Conservation (phyloP, 2,113 vertebrate genomes). For the Elephantulus edwardii region DNA sequence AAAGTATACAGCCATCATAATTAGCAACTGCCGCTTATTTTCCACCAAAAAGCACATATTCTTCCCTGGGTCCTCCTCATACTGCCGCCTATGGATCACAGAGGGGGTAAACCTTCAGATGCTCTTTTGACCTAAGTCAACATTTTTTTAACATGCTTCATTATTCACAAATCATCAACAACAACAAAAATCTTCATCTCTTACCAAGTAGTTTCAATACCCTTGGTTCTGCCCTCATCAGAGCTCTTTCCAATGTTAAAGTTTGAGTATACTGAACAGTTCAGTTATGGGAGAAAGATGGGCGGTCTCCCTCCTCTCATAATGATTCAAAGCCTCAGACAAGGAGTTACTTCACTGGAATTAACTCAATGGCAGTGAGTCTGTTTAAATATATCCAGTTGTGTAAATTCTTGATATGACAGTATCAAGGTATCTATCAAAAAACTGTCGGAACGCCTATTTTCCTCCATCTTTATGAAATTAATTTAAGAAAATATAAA, state of each 20-base stretch:
- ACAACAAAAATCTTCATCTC: neutral
- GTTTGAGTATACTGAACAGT: no score
- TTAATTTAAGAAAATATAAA: neutral
- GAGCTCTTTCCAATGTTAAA: neutral
- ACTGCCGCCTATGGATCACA: no score
- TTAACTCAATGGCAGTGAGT: no score
- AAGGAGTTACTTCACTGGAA: no score
- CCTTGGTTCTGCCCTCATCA: neutral
- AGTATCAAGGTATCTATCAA: neutral
- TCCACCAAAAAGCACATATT: no score
- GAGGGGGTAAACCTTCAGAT: no score
- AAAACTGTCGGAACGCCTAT: neutral
- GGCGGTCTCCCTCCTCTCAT: no score
- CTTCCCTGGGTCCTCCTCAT: no score
- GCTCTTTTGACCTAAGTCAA: neutral
- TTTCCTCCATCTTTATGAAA: neutral
- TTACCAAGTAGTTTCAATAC: neutral
- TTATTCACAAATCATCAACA: neutral
- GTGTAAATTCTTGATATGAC: conserved; percentile 34
- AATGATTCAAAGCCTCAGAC: no score
- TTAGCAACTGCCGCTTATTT: no score
- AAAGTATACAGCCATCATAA: no score
- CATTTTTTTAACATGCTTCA: neutral
- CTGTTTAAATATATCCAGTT: conserved; percentile 20
- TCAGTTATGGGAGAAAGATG: no score